phyloP scores from a whole-genome alignment of 1,140 invertebrate genomes.

The Coenobita brevimanus region DNA sequence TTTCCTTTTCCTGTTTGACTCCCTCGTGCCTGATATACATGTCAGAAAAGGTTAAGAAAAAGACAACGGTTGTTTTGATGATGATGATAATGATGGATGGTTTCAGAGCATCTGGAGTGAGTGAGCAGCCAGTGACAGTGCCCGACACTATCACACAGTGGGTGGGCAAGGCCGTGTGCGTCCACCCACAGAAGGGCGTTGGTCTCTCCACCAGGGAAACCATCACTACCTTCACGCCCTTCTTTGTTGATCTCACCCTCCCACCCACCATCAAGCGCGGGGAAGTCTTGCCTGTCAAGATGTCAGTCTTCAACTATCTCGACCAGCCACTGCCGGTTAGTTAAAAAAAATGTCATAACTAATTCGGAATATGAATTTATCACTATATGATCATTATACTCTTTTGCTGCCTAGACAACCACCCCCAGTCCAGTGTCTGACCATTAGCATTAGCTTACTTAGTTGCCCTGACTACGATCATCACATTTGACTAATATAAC shows the following conservation, averaged over 20 bases:
- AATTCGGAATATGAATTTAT: too few relatives aligned
- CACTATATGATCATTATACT: background rate
- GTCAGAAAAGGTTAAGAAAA: too few relatives aligned
- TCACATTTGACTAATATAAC: too few relatives aligned
- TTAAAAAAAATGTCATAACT: background rate
- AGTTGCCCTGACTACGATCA: too few relatives aligned
- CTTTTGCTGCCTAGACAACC: too few relatives aligned
- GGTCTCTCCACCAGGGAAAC: constrained; percentile 78
- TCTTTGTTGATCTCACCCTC: constrained; percentile 82
- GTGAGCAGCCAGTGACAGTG: constrained; percentile 70
- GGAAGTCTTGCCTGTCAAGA: constrained; percentile 81
- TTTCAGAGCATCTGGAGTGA: too few relatives aligned
- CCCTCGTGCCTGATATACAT: too few relatives aligned
- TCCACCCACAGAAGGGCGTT: constrained; percentile 79
- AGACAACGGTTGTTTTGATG: too few relatives aligned
- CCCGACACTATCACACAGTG: constrained; percentile 86
- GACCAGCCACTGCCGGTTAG: constrained; percentile 78
- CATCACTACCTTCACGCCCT: constrained; percentile 81
- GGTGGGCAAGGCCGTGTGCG: constrained; percentile 81
- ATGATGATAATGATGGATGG: too few relatives aligned
- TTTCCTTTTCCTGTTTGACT: too few relatives aligned
- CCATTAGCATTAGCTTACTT: too few relatives aligned
- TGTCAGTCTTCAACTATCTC: constrained; percentile 84
- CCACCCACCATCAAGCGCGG: constrained; percentile 83
- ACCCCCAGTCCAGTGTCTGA: too few relatives aligned